Evolutionary conservation across 2,113 vertebrate genomes (phyloP).

Genomic region (Onychorhynchus coronatus): DNA sequence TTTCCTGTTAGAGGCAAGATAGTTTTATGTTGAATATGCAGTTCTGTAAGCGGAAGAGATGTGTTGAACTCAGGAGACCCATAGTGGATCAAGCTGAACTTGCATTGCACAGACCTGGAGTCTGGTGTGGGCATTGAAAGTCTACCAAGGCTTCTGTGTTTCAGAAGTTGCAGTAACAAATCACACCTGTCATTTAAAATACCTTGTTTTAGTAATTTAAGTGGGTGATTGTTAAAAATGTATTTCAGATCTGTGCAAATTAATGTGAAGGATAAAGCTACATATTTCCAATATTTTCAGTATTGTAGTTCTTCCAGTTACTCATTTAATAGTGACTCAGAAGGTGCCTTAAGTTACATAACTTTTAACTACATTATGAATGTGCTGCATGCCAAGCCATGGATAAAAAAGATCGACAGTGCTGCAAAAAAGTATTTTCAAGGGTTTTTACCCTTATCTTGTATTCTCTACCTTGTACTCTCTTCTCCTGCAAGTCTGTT

Average conservation of each 20-base stretch:
- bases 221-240: background rate
- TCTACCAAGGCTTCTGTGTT: constrained; percentile 11
- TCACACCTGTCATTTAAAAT: constrained; percentile 34
- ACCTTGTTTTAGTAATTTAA: constrained; percentile 66
- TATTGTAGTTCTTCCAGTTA: constrained; percentile 14
- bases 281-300: background rate
- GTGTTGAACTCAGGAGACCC: constrained; percentile 43
- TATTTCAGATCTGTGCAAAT: constrained; percentile 15
- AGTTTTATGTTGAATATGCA: constrained; percentile 48
- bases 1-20: constrained; percentile 58
- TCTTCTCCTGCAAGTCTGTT: background rate
- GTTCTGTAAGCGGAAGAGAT: constrained; percentile 59
- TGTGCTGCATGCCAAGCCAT: background rate
- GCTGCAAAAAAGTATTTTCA: background rate
- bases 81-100: constrained; percentile 37
- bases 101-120: constrained; percentile 50
- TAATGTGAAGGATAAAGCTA: background rate
- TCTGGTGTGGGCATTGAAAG: background rate
- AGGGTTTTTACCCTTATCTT: background rate
- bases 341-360: background rate
- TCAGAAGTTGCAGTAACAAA: constrained; percentile 43
- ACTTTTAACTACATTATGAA: constrained; percentile 13
- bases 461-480: background rate
- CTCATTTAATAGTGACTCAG: constrained; percentile 10
- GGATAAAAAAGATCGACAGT: background rate